phyloP scores from a whole-genome alignment of 2,797 vertebrate species.

The Propithecus deckenii region DNA sequence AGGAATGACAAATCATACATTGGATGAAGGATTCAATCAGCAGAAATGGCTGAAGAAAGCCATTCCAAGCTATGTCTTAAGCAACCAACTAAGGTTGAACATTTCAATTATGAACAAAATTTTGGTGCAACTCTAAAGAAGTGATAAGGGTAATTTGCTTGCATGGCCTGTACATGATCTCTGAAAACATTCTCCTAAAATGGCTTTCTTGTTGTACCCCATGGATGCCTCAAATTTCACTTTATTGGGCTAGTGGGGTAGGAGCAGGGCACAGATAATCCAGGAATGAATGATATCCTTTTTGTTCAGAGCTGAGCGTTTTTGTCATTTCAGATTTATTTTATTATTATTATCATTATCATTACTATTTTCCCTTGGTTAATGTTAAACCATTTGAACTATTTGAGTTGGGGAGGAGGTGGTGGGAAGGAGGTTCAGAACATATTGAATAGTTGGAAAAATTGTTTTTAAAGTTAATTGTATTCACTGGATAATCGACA shows the following conservation, averaged over 20 bases:
- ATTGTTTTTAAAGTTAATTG: neutral
- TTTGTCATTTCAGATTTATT: slow-evolving; percentile 7
- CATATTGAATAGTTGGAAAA: neutral
- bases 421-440: neutral
- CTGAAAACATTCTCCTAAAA: neutral
- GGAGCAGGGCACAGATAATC: neutral
- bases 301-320: neutral
- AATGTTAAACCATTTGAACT: neutral
- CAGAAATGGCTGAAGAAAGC: neutral
- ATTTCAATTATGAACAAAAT: neutral
- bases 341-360: neutral
- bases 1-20: neutral
- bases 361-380: neutral
- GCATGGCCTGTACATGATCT: neutral
- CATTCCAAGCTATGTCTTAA: neutral
- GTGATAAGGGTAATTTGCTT: neutral
- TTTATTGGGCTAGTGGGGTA: neutral
- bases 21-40: neutral
- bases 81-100: neutral
- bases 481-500: neutral
- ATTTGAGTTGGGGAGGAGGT: neutral
- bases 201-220: neutral
- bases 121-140: neutral
- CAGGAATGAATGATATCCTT: neutral
- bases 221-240: neutral